Conservation (phyloP, 2,797 vertebrate genomes). For the Neostethus bicornis region DNA sequence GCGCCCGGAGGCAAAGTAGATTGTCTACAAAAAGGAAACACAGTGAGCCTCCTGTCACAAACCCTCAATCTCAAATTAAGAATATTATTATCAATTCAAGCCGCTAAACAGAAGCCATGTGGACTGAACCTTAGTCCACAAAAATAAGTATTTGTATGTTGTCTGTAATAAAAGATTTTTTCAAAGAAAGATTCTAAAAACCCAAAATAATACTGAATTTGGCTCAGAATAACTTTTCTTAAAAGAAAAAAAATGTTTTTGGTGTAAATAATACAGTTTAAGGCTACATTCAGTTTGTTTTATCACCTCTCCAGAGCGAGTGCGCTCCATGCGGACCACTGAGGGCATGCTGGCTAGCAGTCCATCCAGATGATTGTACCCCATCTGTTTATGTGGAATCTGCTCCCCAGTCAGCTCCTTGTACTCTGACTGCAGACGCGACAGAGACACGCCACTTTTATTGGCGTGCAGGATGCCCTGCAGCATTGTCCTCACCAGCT, state of each 20-base stretch:
- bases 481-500: constrained; percentile 89
- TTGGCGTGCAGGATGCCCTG: constrained; percentile 87
- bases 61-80: not conserved
- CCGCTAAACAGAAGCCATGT: no score
- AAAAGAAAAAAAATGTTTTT: not conserved
- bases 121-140: no score
- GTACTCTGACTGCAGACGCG: constrained; percentile 87
- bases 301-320: constrained; percentile 86
- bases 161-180: no score
- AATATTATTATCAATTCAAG: not conserved
- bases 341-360: constrained; percentile 86
- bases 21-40: constrained; percentile 51
- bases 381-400: constrained; percentile 90
- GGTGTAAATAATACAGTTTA: not conserved
- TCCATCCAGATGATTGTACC: constrained; percentile 84
- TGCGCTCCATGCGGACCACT: constrained; percentile 84
- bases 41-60: not conserved
- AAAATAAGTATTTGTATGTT: no score
- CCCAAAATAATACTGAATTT: no score
- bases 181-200: no score
- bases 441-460: constrained; percentile 83
- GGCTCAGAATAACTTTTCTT: not conserved
- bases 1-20: constrained; percentile 84
- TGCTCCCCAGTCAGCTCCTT: constrained; percentile 88
- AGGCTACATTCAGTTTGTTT: not conserved